Evolutionary conservation across 2,113 vertebrate species (phyloP).

Genomic region (Cyrtonyx montezumae): DNA sequence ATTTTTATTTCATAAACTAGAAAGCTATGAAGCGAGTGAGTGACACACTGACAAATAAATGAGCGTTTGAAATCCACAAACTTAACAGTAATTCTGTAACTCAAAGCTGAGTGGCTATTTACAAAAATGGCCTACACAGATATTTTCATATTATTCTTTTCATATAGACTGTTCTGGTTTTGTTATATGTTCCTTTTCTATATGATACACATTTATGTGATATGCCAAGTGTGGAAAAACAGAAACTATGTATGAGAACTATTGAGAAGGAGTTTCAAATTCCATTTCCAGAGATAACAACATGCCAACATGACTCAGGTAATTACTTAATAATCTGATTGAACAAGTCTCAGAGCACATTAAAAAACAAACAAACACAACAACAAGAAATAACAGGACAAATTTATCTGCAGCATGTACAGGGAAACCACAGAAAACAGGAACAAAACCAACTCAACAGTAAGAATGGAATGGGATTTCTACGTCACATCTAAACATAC

Average conservation of each 20-base stretch:
- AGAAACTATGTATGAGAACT: neutral
- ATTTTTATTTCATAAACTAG: neutral
- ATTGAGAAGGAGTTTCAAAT: neutral
- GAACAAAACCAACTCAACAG: neutral
- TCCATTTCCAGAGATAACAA: neutral
- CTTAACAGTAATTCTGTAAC: neutral
- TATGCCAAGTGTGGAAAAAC: neutral
- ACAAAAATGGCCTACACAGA: neutral
- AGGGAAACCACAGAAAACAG: neutral
- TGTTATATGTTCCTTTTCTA: neutral
- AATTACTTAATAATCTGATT: constrained; percentile 20
- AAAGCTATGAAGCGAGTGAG: neutral
- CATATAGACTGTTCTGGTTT: neutral
- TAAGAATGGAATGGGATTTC: neutral
- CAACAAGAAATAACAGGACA: neutral
- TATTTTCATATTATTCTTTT: neutral
- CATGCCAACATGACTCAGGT: neutral
- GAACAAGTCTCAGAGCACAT: neutral
- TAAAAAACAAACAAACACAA: neutral
- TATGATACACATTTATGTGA: neutral
- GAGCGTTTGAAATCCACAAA: neutral
- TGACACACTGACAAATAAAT: neutral
- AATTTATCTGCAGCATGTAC: neutral
- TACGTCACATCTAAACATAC: neutral
- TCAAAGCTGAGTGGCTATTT: neutral